A percentile compares a stretch with the other conserved stretches of the same genome.
Evolutionary conservation across 2,113 vertebrate genomes (phyloP).

Genomic region (Tenebrosternarchus preto): DNA sequence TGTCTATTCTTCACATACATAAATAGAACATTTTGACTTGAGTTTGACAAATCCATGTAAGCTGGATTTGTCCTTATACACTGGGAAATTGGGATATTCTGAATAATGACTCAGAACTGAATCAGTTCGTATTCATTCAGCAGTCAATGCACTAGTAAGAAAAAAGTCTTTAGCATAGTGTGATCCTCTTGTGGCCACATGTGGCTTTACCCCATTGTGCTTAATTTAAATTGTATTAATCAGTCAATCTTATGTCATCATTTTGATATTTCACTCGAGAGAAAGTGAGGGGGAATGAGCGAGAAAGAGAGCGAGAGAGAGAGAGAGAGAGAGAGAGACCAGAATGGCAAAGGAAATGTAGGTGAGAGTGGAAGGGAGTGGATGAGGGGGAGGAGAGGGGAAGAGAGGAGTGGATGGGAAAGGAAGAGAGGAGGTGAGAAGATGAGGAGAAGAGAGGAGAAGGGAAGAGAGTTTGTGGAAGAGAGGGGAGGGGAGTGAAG

Average conservation of each 20-base stretch:
- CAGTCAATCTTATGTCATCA: neutral
- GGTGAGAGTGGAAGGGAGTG: slow-evolving; percentile 14
- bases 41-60: neutral
- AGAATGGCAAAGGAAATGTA: too few species aligned
- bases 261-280: slow-evolving; percentile 4
- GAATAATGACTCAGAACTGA: neutral
- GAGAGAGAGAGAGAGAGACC: too few species aligned
- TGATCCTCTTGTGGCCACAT: neutral
- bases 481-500: neutral
- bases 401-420: neutral
- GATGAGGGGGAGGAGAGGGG: neutral
- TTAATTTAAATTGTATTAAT: slow-evolving; percentile 1
- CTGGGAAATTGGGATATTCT: neutral
- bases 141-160: neutral
- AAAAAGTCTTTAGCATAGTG: neutral
- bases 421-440: slow-evolving; percentile 15
- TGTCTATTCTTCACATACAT: slow-evolving; percentile 66
- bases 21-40: slow-evolving; percentile 14
- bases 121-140: neutral
- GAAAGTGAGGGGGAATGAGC: neutral
- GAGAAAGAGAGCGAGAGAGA: too few species aligned
- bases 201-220: neutral
- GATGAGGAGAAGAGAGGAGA: slow-evolving; percentile 6
- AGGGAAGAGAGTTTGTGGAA: neutral
- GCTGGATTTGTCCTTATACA: neutral